Conservation (phyloP, 2,113 vertebrate genomes). For the Callaeas wilsoni region DNA sequence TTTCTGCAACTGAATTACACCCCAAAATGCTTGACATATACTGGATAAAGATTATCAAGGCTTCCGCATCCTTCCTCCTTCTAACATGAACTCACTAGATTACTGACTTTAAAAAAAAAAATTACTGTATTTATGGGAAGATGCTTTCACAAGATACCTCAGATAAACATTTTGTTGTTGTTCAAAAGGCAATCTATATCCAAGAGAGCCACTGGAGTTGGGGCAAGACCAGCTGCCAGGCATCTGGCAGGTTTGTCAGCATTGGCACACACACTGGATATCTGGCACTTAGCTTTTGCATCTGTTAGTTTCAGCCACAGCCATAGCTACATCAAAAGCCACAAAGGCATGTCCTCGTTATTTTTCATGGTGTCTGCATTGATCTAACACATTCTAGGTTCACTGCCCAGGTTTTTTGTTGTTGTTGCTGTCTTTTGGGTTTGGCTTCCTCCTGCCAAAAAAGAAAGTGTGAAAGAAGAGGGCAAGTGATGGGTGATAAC, state of each 20-base stretch:
- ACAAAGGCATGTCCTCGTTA: constrained; percentile 60
- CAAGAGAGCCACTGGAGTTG: constrained; percentile 34
- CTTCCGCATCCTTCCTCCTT: background rate
- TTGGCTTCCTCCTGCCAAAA: background rate
- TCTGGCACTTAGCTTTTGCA: constrained; percentile 59
- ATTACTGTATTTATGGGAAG: constrained; percentile 1
- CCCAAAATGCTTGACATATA: background rate
- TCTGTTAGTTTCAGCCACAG: constrained; percentile 63
- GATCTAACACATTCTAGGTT: constrained; percentile 59
- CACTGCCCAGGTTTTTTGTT: background rate
- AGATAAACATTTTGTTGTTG: background rate
- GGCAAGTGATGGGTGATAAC: background rate
- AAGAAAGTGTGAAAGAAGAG: constrained; percentile 4
- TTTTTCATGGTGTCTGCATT: constrained; percentile 63
- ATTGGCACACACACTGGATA: constrained; percentile 39
- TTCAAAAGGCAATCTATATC: constrained; percentile 12
- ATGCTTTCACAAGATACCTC: background rate
- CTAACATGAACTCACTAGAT: background rate
- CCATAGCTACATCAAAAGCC: constrained; percentile 60
- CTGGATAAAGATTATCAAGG: background rate
- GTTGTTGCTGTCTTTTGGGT: background rate
- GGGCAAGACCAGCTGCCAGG: constrained; percentile 56
- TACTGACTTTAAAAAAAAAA: background rate
- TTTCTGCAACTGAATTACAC: background rate
- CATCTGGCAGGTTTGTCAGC: constrained; percentile 65